Percentiles rank a stretch among this genome's conserved stretches.
Conservation (phyloP, 1,140 invertebrate species). For the Drosophila novamexicana region DNA sequence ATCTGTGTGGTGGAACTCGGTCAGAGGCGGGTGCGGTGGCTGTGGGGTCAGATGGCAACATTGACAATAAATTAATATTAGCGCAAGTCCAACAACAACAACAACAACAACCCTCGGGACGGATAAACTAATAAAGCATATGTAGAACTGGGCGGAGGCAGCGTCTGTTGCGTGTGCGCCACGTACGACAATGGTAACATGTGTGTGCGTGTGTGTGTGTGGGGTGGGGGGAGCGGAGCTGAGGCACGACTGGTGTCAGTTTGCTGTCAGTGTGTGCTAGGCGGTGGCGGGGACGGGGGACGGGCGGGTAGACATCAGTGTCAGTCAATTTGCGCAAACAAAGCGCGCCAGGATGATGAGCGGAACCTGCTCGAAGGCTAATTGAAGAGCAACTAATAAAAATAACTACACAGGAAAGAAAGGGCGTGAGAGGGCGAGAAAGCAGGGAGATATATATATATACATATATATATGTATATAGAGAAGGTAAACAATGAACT, state of each 20-base stretch:
- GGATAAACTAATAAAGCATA: conserved; percentile 80
- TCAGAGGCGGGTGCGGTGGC: neutral
- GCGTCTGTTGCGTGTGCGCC: conserved; percentile 44
- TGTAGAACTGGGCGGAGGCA: conserved; percentile 37
- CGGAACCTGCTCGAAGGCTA: conserved; percentile 63
- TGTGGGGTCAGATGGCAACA: conserved; percentile 25
- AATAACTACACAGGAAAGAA: conserved; percentile 19
- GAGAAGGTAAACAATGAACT: neutral
- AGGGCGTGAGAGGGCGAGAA: neutral
- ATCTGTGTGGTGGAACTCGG: conserved; percentile 34
- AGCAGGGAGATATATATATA: neutral
- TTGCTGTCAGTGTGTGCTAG: conserved; percentile 55
- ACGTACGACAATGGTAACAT: conserved; percentile 35
- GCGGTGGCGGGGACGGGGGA: neutral
- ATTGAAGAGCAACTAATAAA: conserved; percentile 45
- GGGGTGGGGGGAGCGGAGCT: conserved; percentile 3
- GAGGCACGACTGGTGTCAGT: conserved; percentile 74
- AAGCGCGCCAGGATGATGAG: conserved; percentile 51
- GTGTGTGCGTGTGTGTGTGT: conserved; percentile 30
- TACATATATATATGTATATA: neutral
- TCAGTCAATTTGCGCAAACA: conserved; percentile 75
- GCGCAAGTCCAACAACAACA: conserved; percentile 34
- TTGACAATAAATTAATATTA: conserved; percentile 80
- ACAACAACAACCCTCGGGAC: conserved; percentile 37
- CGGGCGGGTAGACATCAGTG: conserved; percentile 48